Conservation (phyloP, 2,113 vertebrate genomes). For the Chaetops frenatus region DNA sequence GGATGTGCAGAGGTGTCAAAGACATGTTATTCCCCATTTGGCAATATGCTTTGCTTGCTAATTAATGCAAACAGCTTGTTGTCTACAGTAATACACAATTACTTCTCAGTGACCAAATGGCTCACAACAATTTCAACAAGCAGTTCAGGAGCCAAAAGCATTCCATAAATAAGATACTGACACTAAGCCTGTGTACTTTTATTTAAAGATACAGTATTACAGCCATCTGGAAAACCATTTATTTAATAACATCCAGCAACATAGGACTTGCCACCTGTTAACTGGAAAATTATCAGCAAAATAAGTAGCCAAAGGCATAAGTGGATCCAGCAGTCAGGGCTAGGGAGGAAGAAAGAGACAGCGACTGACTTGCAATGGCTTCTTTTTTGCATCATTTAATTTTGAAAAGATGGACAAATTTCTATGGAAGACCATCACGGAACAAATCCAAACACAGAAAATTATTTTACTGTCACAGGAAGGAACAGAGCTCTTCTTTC, state of each 20-base stretch:
- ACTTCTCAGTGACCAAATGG: conserved; percentile 66
- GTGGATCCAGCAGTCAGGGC: background rate
- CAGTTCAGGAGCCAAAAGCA: conserved; percentile 54
- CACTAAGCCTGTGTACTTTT: conserved; percentile 37
- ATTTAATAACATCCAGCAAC: background rate
- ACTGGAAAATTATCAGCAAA: background rate
- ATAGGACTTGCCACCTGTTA: background rate
- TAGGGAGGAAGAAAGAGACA: background rate
- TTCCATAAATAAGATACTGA: conserved; percentile 56
- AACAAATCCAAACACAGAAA: background rate
- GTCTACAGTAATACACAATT: conserved; percentile 61
- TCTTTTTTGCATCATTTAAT: background rate
- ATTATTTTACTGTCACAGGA: background rate
- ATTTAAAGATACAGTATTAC: conserved; percentile 45
- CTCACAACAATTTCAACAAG: conserved; percentile 57
- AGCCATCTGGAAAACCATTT: conserved; percentile 35
- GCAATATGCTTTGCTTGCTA: conserved; percentile 66
- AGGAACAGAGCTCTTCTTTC: background rate
- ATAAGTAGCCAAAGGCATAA: conserved; percentile 7
- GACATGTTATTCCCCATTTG: conserved; percentile 55
- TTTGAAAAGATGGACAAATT: background rate
- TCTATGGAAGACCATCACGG: background rate
- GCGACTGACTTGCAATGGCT: background rate
- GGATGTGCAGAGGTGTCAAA: conserved; percentile 60
- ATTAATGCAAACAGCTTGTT: conserved; percentile 72